Percentiles rank a stretch among this genome's conserved stretches.
Evolutionary conservation across 2,113 vertebrate genomes (phyloP).

Genomic region (Hypocryptadius cinnamomeus): DNA sequence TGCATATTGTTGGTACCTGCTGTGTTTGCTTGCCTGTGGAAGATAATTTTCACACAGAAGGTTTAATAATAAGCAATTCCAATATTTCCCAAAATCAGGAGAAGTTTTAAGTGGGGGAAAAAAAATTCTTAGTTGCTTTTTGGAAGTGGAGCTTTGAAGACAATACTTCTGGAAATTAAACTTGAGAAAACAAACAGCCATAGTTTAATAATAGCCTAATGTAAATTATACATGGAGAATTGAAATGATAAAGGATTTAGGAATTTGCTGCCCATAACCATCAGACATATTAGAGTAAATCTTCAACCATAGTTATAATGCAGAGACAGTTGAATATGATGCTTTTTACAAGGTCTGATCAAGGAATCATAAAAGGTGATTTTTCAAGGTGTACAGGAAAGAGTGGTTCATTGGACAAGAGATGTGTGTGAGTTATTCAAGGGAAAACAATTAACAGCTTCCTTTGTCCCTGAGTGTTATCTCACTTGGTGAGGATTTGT

Average conservation of each 20-base stretch:
- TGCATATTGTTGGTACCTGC: background rate
- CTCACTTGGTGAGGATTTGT: background rate
- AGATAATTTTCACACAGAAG: background rate
- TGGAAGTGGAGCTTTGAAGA: background rate
- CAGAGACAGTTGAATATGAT: background rate
- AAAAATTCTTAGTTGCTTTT: background rate
- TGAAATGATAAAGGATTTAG: background rate
- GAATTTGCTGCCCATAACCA: background rate
- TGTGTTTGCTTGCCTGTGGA: slow-evolving; percentile 2
- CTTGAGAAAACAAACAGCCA: background rate
- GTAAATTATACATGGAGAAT: background rate
- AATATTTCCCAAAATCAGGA: background rate
- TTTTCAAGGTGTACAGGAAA: background rate
- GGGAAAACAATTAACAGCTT: background rate
- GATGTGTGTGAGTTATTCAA: background rate
- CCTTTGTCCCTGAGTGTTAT: background rate
- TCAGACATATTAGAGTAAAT: background rate
- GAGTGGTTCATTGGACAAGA: background rate
- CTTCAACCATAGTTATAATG: background rate
- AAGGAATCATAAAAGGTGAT: background rate
- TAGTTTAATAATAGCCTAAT: background rate
- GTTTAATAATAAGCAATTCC: background rate
- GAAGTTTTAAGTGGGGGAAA: background rate
- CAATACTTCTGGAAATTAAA: background rate
- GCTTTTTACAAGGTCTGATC: background rate